Conservation (phyloP, 2,888 invertebrate genomes). For the Lordiphosa andalusiaca region DNA sequence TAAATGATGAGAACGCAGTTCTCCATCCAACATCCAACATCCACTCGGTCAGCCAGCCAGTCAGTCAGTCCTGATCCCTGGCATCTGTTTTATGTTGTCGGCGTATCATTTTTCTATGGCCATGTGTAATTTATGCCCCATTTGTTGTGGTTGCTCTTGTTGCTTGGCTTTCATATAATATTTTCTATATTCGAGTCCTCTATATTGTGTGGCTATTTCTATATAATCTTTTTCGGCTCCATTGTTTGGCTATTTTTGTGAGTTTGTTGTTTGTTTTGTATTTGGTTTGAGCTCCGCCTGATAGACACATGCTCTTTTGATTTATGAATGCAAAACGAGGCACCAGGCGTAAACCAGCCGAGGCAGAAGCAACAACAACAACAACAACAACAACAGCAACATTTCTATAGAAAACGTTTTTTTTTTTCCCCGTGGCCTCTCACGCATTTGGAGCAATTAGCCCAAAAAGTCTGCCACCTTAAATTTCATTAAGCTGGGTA, state of each 20-base stretch:
- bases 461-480: slow-evolving; percentile 44
- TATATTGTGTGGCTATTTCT: slow-evolving; percentile 64
- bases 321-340: slow-evolving; percentile 73
- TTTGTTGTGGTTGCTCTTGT: slow-evolving; percentile 50
- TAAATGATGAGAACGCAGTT: slow-evolving; percentile 67
- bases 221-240: slow-evolving; percentile 58
- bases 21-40: slow-evolving; percentile 8
- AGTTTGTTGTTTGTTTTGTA: background rate
- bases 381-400: slow-evolving; percentile 19
- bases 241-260: slow-evolving; percentile 52
- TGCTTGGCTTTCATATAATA: slow-evolving; percentile 51
- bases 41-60: background rate
- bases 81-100: slow-evolving; percentile 73
- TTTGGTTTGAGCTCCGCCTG: slow-evolving; percentile 25
- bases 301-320: slow-evolving; percentile 73
- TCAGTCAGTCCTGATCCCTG: slow-evolving; percentile 15
- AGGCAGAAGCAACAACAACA: slow-evolving; percentile 16
- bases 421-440: slow-evolving; percentile 10
- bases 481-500: slow-evolving; percentile 47
- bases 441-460: slow-evolving; percentile 58
- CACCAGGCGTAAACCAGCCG: slow-evolving; percentile 12
- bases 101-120: slow-evolving; percentile 71
- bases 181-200: slow-evolving; percentile 44
- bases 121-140: slow-evolving; percentile 74
- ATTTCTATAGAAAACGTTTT: slow-evolving; percentile 26